Evolutionary conservation across 2,797 vertebrate genomes (phyloP), one percentile per base, ranked within the genome.

Genomic region (Enteromius afrohamiltoni): DNA sequence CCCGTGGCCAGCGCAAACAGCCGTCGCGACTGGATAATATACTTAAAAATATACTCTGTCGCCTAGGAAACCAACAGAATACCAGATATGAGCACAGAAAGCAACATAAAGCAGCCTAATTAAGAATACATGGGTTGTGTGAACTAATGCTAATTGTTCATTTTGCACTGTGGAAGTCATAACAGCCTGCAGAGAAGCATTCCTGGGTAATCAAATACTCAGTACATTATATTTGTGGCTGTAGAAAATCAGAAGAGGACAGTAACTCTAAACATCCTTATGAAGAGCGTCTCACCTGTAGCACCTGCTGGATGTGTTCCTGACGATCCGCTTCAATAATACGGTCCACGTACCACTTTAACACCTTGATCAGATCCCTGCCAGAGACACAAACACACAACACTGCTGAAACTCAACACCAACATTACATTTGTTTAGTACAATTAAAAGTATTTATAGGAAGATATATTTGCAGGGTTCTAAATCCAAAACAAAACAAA

Each of bases 281-380:
- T 29, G 51, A n/a, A 53, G 29, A 62, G 11, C 29, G 3, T 58
- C 84, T 70, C 94, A 99, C 98, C 97, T 98, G 99, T 88, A 99
- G 92, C 79, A 99, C 97, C 89, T 98, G 96, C 91, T 98, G 98
- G 87, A 98, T 99, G 91, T 99, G 97, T 71, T 99, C 96, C 67
- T 99, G 98, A 78, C 97, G 95, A 86, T 99, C 98, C 0, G 96
- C 96, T 85, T 99, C 98, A 10, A 98, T 95, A 87, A 99, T 97
- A 88, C 98, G 95, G 93, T 99, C 98, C 92, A 99, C 96, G 37
- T 99, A 97, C 97, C 98, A 98, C 88, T 99, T 99, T n/a, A 99
- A 92, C 21, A 99, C 97, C 94, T 99, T 99, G 93, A 99, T 98
- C 89, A 99, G 95, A 90, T 99, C 98, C 92, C 98, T 99, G 80